Percentiles rank a stretch among this genome's conserved stretches.
Evolutionary conservation across 1,140 invertebrate species (phyloP).

Genomic region (Micrasema longulum): DNA sequence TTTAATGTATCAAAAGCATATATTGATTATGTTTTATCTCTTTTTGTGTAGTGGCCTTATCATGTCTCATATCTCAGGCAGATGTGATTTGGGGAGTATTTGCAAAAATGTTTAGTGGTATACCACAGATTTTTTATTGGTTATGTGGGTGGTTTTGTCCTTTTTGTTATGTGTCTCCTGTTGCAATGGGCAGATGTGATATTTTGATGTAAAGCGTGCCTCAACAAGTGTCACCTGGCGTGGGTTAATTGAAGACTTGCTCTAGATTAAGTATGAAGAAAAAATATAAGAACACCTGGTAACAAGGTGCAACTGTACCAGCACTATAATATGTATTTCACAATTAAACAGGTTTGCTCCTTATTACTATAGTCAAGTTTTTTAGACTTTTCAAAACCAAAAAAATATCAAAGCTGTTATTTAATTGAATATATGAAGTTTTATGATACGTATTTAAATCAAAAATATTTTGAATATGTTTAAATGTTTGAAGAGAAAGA

Average conservation of each 20-base stretch:
- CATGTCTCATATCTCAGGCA: background rate
- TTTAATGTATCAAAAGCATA: too few relatives aligned
- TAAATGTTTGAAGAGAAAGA: too few relatives aligned
- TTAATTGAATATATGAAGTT: too few relatives aligned
- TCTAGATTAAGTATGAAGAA: constrained; percentile 21
- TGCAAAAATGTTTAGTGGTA: background rate
- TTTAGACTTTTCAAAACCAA: too few relatives aligned
- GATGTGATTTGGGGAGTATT: constrained; percentile 4
- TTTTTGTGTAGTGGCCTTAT: too few relatives aligned
- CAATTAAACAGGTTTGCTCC: constrained; percentile 8
- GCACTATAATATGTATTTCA: background rate
- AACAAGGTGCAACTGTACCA: constrained; percentile 7
- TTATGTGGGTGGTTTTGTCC: background rate
- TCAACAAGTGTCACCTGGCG: constrained; percentile 49
- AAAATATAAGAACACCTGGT: constrained; percentile 16
- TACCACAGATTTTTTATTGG: background rate
- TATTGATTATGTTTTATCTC: too few relatives aligned
- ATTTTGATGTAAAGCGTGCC: constrained; percentile 40
- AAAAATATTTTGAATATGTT: too few relatives aligned
- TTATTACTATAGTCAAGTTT: background rate
- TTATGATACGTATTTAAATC: too few relatives aligned
- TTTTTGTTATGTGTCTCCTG: background rate
- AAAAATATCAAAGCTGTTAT: too few relatives aligned
- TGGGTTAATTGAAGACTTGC: constrained; percentile 52
- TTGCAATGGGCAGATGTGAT: constrained; percentile 31